Evolutionary conservation across 2,888 invertebrate species (phyloP).

Genomic region (Drosophila buzzatii): DNA sequence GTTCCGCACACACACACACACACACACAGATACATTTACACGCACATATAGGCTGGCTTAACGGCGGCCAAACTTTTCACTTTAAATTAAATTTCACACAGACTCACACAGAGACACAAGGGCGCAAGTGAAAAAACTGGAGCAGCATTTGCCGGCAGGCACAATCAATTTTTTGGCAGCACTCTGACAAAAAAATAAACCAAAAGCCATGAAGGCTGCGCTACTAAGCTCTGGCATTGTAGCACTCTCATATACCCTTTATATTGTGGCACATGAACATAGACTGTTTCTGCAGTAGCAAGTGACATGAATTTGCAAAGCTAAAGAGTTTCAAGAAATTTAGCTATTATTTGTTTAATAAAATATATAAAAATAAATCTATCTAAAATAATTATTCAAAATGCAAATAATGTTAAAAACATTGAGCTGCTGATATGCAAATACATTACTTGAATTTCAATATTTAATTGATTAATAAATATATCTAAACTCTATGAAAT

Average conservation of each 20-base stretch:
- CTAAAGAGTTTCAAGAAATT: neutral
- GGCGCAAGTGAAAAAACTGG: slow-evolving; percentile 41
- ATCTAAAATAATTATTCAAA: neutral
- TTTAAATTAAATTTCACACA: slow-evolving; percentile 71
- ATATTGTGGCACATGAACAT: neutral
- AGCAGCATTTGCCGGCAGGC: slow-evolving; percentile 57
- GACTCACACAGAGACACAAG: slow-evolving; percentile 18
- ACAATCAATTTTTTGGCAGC: slow-evolving; percentile 55
- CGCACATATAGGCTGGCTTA: slow-evolving; percentile 35
- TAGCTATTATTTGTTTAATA: neutral
- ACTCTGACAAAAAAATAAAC: slow-evolving; percentile 13
- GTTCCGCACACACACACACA: slow-evolving; percentile 24
- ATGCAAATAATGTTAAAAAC: too few relatives aligned
- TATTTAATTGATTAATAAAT: too few relatives aligned
- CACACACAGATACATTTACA: neutral
- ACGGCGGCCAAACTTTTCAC: slow-evolving; percentile 71
- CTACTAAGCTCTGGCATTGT: neutral
- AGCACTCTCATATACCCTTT: slow-evolving; percentile 22
- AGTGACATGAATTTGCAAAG: neutral
- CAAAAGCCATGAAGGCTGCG: neutral
- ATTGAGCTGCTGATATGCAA: too few relatives aligned
- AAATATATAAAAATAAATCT: neutral
- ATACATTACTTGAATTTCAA: too few relatives aligned
- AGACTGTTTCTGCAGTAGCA: neutral
- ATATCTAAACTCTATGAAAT: too few relatives aligned